phyloP scores from a whole-genome alignment of 2,113 vertebrate genomes.

The Cairina moschata region DNA sequence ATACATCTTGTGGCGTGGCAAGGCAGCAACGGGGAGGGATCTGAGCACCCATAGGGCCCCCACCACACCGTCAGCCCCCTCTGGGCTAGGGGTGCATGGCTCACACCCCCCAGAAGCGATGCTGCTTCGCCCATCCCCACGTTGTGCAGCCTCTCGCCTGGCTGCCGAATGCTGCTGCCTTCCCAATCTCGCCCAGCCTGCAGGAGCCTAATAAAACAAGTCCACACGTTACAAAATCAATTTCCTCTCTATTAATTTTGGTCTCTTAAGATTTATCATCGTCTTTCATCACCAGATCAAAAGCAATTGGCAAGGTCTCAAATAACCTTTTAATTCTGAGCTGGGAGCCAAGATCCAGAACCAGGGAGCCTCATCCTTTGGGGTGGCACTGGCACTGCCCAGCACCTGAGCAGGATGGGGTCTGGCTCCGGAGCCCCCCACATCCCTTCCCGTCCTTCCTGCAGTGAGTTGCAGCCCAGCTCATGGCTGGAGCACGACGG shows the following conservation, averaged over 20 bases:
- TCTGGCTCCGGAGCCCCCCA: neutral
- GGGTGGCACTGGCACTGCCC: neutral
- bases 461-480: rapidly evolving
- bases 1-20: rapidly evolving
- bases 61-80: neutral
- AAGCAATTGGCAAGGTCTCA: constrained; percentile 71
- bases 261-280: constrained; percentile 71
- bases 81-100: neutral
- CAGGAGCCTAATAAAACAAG: constrained; percentile 65
- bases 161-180: neutral
- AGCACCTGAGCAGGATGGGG: rapidly evolving
- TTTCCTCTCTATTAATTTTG: constrained; percentile 77
- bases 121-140: rapidly evolving
- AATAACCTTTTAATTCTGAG: constrained; percentile 69
- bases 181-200: neutral
- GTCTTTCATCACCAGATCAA: constrained; percentile 67
- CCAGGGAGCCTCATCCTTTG: neutral
- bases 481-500: neutral
- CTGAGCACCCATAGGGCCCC: rapidly evolving
- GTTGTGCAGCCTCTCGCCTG: neutral
- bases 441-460: neutral
- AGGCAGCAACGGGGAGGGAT: rapidly evolving
- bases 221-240: constrained; percentile 70
- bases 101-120: neutral
- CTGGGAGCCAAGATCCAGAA: constrained; percentile 13